Evolutionary conservation across 2,113 vertebrate genomes (phyloP).

Genomic region (Leptobrachium ailaonicum): DNA sequence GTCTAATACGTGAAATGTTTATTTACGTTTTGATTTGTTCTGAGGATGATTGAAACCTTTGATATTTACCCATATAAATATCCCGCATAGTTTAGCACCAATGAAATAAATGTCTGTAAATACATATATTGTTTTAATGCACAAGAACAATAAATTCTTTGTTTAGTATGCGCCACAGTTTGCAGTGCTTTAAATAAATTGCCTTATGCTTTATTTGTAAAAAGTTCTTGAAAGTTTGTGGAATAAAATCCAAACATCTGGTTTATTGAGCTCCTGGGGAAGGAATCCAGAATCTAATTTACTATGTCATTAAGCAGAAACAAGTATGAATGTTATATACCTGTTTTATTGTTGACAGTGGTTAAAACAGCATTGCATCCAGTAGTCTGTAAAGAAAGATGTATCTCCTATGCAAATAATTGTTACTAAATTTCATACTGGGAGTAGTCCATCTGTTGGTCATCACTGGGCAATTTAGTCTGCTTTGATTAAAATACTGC

Average conservation of each 20-base stretch:
- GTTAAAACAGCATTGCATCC: slow-evolving; percentile 44
- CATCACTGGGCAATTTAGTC: too few species aligned
- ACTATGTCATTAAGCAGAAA: slow-evolving; percentile 51
- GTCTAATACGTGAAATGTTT: slow-evolving; percentile 11
- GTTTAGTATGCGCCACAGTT: slow-evolving; percentile 44
- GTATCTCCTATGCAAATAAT: background rate
- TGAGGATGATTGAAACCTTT: background rate
- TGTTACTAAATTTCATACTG: background rate
- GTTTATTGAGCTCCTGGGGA: slow-evolving; percentile 57
- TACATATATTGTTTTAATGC: slow-evolving; percentile 20
- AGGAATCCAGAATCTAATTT: slow-evolving; percentile 53
- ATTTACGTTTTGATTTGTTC: slow-evolving; percentile 23
- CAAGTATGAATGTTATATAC: slow-evolving; percentile 42
- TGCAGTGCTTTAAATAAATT: slow-evolving; percentile 45
- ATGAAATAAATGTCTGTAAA: slow-evolving; percentile 8
- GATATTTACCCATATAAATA: slow-evolving; percentile 11
- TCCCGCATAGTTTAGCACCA: background rate
- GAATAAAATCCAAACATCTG: slow-evolving; percentile 51
- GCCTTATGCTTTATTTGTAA: slow-evolving; percentile 51
- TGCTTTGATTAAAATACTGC: too few species aligned
- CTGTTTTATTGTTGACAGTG: slow-evolving; percentile 39
- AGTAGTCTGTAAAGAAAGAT: slow-evolving; percentile 32
- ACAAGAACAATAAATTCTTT: slow-evolving; percentile 24
- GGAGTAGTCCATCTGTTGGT: too few species aligned
- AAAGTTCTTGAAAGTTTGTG: slow-evolving; percentile 48